phyloP scores from a whole-genome alignment of 2,797 vertebrate genomes.

The Yasuhikotakia modesta region DNA sequence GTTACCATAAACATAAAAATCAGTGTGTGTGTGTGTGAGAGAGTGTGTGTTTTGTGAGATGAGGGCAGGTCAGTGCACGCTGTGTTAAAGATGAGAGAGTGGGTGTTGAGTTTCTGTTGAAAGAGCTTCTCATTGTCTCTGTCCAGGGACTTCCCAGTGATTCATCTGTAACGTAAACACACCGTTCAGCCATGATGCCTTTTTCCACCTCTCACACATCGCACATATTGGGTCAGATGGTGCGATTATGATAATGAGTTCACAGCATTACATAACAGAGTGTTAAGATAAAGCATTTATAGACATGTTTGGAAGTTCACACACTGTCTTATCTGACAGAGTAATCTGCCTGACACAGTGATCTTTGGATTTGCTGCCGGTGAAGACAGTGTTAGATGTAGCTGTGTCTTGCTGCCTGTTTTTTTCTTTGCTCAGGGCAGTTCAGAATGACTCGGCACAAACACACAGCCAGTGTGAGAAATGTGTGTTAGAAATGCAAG shows the following conservation, averaged over 20 bases:
- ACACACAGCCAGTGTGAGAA: slow-evolving; percentile 14
- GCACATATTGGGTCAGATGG: slow-evolving; percentile 6
- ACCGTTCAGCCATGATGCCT: not conserved
- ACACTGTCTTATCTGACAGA: slow-evolving; percentile 28
- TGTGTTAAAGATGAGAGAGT: slow-evolving; percentile 6
- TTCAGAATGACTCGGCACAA: slow-evolving; percentile 55
- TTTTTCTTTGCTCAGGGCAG: slow-evolving; percentile 33
- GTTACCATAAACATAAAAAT: too few species aligned
- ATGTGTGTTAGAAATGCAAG: slow-evolving; percentile 8
- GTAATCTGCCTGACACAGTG: slow-evolving; percentile 16
- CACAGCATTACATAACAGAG: slow-evolving; percentile 14
- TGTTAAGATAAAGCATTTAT: slow-evolving; percentile 33
- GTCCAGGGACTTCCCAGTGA: slow-evolving; percentile 49
- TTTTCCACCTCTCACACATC: not conserved
- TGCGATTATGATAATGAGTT: slow-evolving; percentile 17
- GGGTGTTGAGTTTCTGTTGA: slow-evolving; percentile 37
- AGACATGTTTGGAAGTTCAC: slow-evolving; percentile 18
- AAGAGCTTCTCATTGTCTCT: slow-evolving; percentile 17
- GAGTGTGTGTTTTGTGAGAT: not conserved
- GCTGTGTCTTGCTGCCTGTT: slow-evolving; percentile 33
- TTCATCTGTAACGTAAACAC: slow-evolving; percentile 32
- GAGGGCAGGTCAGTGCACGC: slow-evolving; percentile 25
- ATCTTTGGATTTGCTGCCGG: slow-evolving; percentile 11
- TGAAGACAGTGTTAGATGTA: slow-evolving; percentile 1
- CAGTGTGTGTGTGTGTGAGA: too few species aligned